A percentile compares a stretch with the other conserved stretches of the same genome.
Evolutionary conservation across 2,797 vertebrate species (phyloP).

Genomic region (Siniperca scherzeri): DNA sequence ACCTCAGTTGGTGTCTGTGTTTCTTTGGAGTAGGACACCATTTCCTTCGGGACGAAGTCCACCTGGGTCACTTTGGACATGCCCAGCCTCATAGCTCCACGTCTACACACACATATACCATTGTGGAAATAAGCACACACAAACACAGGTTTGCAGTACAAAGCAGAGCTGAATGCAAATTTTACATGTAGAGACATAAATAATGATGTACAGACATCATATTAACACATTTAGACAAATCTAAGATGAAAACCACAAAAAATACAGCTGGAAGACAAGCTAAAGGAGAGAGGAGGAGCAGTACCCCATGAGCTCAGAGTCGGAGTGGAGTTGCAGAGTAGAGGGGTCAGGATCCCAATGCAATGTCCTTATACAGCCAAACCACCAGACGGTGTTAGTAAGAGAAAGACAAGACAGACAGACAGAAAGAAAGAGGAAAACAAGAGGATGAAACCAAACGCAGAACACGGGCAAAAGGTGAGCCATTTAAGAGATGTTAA

Average conservation of each 20-base stretch:
- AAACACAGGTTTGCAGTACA: slow-evolving; percentile 5
- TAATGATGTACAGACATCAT: slow-evolving; percentile 63
- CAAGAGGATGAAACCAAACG: slow-evolving; percentile 59
- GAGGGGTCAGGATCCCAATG: slow-evolving; percentile 99
- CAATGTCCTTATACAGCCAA: slow-evolving; percentile 98
- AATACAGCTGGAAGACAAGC: slow-evolving; percentile 73
- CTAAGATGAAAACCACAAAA: slow-evolving; percentile 73
- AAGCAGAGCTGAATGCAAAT: slow-evolving; percentile 24
- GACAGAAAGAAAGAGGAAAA: slow-evolving; percentile 55
- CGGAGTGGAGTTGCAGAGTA: slow-evolving; percentile 99
- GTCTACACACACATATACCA: slow-evolving; percentile 81
- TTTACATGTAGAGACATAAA: slow-evolving; percentile 58
- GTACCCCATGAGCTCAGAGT: slow-evolving; percentile 99
- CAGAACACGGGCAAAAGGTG: slow-evolving; percentile 51
- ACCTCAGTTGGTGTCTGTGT: slow-evolving; percentile 95
- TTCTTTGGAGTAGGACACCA: slow-evolving; percentile 96
- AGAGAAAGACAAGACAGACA: slow-evolving; percentile 66
- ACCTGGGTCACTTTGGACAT: slow-evolving; percentile 98
- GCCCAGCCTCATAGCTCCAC: slow-evolving; percentile 92
- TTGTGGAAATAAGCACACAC: slow-evolving; percentile 22
- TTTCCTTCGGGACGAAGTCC: slow-evolving; percentile 95
- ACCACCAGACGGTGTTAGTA: slow-evolving; percentile 93
- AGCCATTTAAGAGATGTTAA: slow-evolving; percentile 44
- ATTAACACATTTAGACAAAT: slow-evolving; percentile 67
- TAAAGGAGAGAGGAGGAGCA: slow-evolving; percentile 90